phyloP scores from a whole-genome alignment of 2,797 vertebrate genomes.

The Natrix natrix region DNA sequence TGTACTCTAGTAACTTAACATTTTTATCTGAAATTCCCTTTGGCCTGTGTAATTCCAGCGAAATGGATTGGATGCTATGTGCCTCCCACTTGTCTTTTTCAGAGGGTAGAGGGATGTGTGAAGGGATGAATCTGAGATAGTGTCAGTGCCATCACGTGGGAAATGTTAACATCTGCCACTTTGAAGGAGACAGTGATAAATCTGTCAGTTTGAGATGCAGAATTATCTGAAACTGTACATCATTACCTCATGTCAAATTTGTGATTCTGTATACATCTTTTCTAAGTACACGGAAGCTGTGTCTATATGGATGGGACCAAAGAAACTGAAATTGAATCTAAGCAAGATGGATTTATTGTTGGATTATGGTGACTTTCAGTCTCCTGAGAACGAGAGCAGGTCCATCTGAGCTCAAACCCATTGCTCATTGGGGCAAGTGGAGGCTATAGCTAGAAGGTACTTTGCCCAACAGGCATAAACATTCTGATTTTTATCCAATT shows the following conservation, averaged over 20 bases:
- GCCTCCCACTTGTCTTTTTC: background rate
- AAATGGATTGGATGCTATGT: background rate
- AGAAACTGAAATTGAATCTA: background rate
- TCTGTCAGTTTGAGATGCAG: background rate
- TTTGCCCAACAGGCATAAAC: background rate
- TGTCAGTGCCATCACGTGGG: background rate
- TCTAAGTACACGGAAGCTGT: background rate
- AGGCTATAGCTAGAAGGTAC: background rate
- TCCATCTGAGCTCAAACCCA: background rate
- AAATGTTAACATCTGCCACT: background rate
- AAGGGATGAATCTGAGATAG: background rate
- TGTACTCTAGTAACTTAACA: background rate
- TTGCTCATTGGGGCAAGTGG: background rate
- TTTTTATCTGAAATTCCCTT: background rate
- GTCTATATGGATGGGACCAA: background rate
- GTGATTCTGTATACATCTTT: background rate
- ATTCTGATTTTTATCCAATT: background rate
- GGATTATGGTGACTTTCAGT: background rate
- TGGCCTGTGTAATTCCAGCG: background rate
- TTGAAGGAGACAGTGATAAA: background rate
- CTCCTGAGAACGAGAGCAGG: background rate
- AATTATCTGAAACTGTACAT: background rate
- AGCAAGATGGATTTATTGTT: background rate
- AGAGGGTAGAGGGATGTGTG: background rate
- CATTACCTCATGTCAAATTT: background rate